Percentiles rank a stretch among this genome's conserved stretches.
phyloP scores from a whole-genome alignment of 1,140 invertebrate genomes.

The Telenomus remus region DNA sequence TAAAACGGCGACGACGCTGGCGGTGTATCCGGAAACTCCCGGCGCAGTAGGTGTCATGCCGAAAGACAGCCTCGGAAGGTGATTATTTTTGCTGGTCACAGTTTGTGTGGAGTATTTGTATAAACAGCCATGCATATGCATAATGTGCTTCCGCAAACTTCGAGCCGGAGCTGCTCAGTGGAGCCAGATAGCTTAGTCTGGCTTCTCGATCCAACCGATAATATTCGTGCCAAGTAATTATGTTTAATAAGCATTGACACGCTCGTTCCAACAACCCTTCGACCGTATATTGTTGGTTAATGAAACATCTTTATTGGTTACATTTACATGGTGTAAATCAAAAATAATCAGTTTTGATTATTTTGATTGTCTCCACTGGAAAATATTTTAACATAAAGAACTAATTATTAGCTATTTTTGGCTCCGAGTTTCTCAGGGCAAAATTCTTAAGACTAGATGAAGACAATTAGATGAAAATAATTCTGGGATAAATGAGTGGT shows the following conservation, averaged over 20 bases:
- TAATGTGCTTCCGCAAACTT: conserved; percentile 61
- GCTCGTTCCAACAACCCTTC: conserved; percentile 14
- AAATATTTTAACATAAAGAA: too few species aligned
- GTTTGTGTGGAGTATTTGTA: conserved; percentile 69
- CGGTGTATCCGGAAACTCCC: conserved; percentile 21
- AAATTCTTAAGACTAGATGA: too few species aligned
- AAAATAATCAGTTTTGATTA: too few species aligned
- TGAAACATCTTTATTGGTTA: too few species aligned
- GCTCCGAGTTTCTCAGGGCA: too few species aligned
- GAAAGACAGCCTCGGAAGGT: conserved; percentile 47
- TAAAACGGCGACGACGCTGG: conserved; percentile 32
- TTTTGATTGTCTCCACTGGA: too few species aligned
- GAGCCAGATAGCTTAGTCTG: conserved; percentile 34
- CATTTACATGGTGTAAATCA: conserved; percentile 19
- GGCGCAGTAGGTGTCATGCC: conserved; percentile 19
- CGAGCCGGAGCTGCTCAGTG: conserved; percentile 16
- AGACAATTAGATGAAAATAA: too few species aligned
- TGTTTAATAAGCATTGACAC: conserved; percentile 62
- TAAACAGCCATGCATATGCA: conserved; percentile 71
- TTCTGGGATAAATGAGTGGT: neutral
- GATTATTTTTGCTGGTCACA: conserved; percentile 67
- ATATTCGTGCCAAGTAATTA: conserved; percentile 59
- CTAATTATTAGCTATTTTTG: too few species aligned
- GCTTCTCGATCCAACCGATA: conserved; percentile 42
- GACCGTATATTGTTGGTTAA: conserved; percentile 4